Conservation (phyloP, 2,888 invertebrate genomes). For the Parnassius apollo region DNA sequence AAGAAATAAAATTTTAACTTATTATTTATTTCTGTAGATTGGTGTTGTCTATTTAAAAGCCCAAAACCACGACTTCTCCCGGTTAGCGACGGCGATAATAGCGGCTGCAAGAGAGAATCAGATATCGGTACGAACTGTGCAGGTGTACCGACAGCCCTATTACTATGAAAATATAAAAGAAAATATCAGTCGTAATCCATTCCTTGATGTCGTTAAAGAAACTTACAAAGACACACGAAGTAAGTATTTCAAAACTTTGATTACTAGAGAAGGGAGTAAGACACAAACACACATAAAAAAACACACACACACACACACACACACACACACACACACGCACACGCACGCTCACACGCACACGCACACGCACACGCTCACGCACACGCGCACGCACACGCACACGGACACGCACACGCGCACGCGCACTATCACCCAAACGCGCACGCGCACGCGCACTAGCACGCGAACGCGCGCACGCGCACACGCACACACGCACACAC, state of each 20-base stretch:
- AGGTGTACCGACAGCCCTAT: constrained; percentile 75
- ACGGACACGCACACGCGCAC: too few species aligned
- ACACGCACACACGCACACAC: too few species aligned
- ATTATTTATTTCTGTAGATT: constrained; percentile 76
- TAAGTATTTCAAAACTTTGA: constrained; percentile 68
- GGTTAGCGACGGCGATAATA: constrained; percentile 89
- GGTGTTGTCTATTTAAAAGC: constrained; percentile 91
- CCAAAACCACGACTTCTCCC: constrained; percentile 87
- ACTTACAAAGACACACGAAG: constrained; percentile 94
- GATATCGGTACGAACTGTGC: constrained; percentile 83
- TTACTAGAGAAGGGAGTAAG: too few species aligned
- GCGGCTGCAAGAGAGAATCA: constrained; percentile 86
- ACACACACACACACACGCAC: too few species aligned
- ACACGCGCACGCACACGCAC: too few species aligned
- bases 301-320: too few species aligned
- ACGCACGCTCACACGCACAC: too few species aligned
- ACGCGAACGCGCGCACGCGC: too few species aligned
- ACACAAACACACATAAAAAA: too few species aligned
- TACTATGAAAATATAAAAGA: constrained; percentile 84
- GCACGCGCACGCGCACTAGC: too few species aligned
- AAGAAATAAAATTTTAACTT: neutral
- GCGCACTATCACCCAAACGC: too few species aligned
- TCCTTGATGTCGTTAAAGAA: constrained; percentile 89
- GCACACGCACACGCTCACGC: too few species aligned
- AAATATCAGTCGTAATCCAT: constrained; percentile 92